Percentiles rank a stretch among this genome's conserved stretches.
phyloP scores from a whole-genome alignment of 2,797 vertebrate genomes.

The Halcyon chelicuti region DNA sequence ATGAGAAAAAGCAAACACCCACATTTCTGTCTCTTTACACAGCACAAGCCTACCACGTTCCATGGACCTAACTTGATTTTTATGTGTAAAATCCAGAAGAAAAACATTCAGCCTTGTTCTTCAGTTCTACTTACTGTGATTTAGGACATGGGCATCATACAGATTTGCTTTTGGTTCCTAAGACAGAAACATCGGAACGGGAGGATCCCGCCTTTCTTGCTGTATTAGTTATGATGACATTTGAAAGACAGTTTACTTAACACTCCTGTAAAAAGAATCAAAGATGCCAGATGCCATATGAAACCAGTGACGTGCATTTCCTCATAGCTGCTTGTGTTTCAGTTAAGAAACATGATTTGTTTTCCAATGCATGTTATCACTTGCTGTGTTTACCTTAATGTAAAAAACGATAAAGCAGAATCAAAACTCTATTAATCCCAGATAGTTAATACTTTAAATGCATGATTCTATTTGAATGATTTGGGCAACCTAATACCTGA shows the following conservation, averaged over 20 bases:
- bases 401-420: slow-evolving; percentile 22
- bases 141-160: background rate
- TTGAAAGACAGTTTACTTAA: slow-evolving; percentile 3
- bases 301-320: background rate
- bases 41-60: background rate
- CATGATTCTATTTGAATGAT: background rate
- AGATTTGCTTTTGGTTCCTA: background rate
- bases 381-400: slow-evolving; percentile 29
- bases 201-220: background rate
- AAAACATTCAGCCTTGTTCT: background rate
- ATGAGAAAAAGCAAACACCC: background rate
- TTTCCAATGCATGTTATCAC: slow-evolving; percentile 17
- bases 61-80: background rate
- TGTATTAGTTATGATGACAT: background rate
- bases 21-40: background rate
- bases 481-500: background rate
- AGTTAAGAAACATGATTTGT: slow-evolving; percentile 13
- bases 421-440: background rate
- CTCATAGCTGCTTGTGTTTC: slow-evolving; percentile 1
- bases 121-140: background rate
- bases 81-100: background rate
- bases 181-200: background rate
- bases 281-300: background rate
- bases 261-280: background rate
- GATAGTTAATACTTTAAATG: slow-evolving; percentile 5